These are phyloP conservation scores for Eueides isabella DNA, from an alignment of 1,140 invertebrate genomes.

Conservation along the genomic window DNA sequence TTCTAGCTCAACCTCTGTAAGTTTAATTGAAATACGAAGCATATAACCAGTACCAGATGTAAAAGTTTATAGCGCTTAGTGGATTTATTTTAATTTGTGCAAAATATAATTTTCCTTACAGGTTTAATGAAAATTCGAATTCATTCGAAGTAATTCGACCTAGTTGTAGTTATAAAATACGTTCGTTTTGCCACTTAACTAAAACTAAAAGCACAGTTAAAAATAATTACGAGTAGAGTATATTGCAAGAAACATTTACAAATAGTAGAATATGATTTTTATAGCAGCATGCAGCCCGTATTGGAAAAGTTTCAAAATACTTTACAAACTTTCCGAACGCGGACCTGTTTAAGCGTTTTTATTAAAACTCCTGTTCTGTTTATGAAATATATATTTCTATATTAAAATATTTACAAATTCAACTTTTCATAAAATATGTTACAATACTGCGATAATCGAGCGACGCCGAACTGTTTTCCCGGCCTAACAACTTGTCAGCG, in stretches of 20 bases:
- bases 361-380: conserved; percentile 25
- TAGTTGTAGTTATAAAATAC: conserved; percentile 25
- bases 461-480: conserved; percentile 45
- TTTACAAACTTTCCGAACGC: conserved; percentile 45
- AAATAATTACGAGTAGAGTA: conserved; percentile 37
- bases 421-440: neutral
- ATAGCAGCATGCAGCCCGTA: conserved; percentile 38
- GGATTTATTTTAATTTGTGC: neutral
- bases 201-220: conserved; percentile 40
- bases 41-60: neutral
- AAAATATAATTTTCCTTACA: conserved; percentile 10
- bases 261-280: conserved; percentile 46
- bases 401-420: neutral
- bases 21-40: neutral
- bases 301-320: conserved; percentile 48
- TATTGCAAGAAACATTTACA: conserved; percentile 45
- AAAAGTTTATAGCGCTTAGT: neutral
- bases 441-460: conserved; percentile 24
- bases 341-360: conserved; percentile 33
- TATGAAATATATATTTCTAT: conserved; percentile 12
- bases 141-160: conserved; percentile 23
- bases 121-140: conserved; percentile 10
- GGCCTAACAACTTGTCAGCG: conserved; percentile 47
- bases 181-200: conserved; percentile 27
- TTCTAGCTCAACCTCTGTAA: neutral